Percentiles rank a stretch among this genome's conserved stretches.
These are phyloP conservation scores for Xestia ashworthii DNA, from an alignment of 2,888 invertebrate species.

Conservation along the genomic window DNA sequence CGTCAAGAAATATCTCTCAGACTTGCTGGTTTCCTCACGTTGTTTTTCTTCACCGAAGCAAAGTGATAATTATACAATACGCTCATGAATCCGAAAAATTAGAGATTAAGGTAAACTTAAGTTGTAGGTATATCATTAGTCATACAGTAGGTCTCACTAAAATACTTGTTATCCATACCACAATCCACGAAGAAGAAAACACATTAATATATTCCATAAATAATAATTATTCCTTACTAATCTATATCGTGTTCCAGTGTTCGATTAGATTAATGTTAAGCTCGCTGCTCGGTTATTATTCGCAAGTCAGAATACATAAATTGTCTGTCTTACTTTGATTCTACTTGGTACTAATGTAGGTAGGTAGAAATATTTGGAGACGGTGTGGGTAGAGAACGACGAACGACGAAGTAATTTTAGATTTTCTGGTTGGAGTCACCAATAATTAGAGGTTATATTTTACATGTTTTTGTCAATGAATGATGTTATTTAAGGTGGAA, in stretches of 20 bases:
- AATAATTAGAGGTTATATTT: neutral
- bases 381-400: neutral
- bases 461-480: neutral
- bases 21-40: too few species aligned
- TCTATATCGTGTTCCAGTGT: constrained; percentile 44
- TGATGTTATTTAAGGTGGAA: neutral
- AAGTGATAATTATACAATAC: too few species aligned
- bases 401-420: too few species aligned
- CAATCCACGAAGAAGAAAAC: neutral
- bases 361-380: neutral
- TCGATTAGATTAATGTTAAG: constrained; percentile 37
- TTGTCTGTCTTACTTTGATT: constrained; percentile 39
- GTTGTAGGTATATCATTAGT: constrained; percentile 1
- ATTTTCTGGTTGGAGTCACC: neutral
- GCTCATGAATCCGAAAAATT: too few species aligned
- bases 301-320: constrained; percentile 48
- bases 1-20: too few species aligned
- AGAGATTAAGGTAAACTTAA: too few species aligned
- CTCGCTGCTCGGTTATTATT: constrained; percentile 34
- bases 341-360: neutral
- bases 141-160: neutral
- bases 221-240: constrained; percentile 51
- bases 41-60: too few species aligned
- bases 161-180: neutral
- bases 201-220: constrained; percentile 43